These are phyloP conservation scores for Gari tellinella DNA, from an alignment of 2,888 invertebrate genomes.

Conservation along the genomic window DNA sequence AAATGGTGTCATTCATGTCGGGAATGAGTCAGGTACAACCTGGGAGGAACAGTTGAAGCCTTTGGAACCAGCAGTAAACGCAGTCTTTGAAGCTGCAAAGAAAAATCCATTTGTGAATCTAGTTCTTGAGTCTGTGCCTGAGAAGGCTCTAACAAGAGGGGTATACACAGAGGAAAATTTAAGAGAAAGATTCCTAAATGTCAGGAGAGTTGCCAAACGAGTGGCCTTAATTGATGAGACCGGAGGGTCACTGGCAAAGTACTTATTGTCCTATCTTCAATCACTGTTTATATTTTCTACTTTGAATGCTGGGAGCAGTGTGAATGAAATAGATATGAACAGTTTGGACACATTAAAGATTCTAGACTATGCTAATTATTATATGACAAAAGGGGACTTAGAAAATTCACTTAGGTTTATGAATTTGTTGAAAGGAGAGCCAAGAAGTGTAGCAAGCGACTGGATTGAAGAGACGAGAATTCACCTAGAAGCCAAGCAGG, in stretches of 20 bases:
- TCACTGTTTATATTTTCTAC: slow-evolving; percentile 88
- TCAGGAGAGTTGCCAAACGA: slow-evolving; percentile 89
- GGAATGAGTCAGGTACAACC: slow-evolving; percentile 84
- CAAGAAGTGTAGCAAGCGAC: slow-evolving; percentile 91
- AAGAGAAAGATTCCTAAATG: slow-evolving; percentile 90
- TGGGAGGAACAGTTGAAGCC: slow-evolving; percentile 78
- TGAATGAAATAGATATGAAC: slow-evolving; percentile 68
- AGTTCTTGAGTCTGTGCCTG: slow-evolving; percentile 91
- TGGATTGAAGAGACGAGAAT: slow-evolving; percentile 95
- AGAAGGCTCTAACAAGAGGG: slow-evolving; percentile 91
- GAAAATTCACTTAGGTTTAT: slow-evolving; percentile 93
- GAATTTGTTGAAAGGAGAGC: slow-evolving; percentile 94
- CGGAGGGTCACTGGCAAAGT: slow-evolving; percentile 91
- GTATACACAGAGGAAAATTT: slow-evolving; percentile 95
- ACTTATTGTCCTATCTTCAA: slow-evolving; percentile 94
- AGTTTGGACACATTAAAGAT: slow-evolving; percentile 93
- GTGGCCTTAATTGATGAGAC: slow-evolving; percentile 94
- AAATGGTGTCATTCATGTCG: slow-evolving; percentile 90
- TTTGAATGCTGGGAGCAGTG: slow-evolving; percentile 85
- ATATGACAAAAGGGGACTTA: slow-evolving; percentile 94
- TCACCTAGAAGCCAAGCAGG: slow-evolving; percentile 94
- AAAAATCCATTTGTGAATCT: slow-evolving; percentile 91
- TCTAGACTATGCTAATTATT: slow-evolving; percentile 93
- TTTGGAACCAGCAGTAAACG: slow-evolving; percentile 75
- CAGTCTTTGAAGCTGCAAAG: slow-evolving; percentile 76